phyloP scores from a whole-genome alignment of 2,113 vertebrate species.

The Cheilinus undulatus region DNA sequence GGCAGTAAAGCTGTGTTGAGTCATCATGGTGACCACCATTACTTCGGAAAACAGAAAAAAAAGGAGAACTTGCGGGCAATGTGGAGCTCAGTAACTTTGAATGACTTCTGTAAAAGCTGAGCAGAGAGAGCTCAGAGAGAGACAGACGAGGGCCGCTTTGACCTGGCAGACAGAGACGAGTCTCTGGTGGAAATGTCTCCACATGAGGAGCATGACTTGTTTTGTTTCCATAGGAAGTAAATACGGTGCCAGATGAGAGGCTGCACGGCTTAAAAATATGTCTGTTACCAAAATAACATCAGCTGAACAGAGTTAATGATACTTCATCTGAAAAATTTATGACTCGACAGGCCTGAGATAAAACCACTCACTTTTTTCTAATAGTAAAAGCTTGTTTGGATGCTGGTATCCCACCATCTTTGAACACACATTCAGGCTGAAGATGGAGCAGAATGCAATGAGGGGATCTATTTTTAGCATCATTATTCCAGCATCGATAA shows the following conservation, averaged over 20 bases:
- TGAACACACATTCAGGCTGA: not conserved
- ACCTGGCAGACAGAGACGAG: constrained; percentile 23
- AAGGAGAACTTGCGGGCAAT: constrained; percentile 58
- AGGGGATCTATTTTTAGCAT: not conserved
- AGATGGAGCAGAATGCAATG: not conserved
- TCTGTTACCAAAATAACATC: constrained; percentile 47
- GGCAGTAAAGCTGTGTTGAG: constrained; percentile 12
- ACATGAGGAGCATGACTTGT: constrained; percentile 30
- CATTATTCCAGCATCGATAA: not conserved
- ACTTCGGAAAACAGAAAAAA: constrained; percentile 50
- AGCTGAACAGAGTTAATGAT: constrained; percentile 46
- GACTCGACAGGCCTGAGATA: constrained; percentile 25
- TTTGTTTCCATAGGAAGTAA: constrained; percentile 59
- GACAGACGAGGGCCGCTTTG: constrained; percentile 13
- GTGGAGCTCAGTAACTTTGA: constrained; percentile 16
- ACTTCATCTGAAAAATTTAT: constrained; percentile 34
- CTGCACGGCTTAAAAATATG: constrained; percentile 10
- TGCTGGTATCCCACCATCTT: not conserved
- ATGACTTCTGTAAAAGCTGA: constrained; percentile 9
- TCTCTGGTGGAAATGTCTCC: constrained; percentile 36
- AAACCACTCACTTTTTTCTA: constrained; percentile 28
- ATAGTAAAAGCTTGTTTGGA: constrained; percentile 11
- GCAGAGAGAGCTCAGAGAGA: constrained; percentile 3
- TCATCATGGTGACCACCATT: constrained; percentile 26
- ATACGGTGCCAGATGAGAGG: constrained; percentile 39